Evolutionary conservation across 2,888 invertebrate genomes (phyloP).

Genomic region (Drosophila nr. fundita): DNA sequence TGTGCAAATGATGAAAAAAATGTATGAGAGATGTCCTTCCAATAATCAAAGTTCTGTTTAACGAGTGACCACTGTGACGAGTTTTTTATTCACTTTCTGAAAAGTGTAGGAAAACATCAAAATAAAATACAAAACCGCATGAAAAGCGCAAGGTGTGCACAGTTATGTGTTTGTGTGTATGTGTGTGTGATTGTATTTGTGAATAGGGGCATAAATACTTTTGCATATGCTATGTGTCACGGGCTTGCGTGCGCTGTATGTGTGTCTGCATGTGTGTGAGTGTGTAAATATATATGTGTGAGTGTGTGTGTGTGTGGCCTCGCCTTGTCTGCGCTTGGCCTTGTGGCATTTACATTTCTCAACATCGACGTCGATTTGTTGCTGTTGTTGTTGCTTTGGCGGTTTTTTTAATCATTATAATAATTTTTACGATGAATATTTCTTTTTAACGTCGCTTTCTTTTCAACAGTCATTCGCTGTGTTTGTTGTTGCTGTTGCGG

Average conservation of each 20-base stretch:
- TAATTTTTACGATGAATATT: slow-evolving; percentile 68
- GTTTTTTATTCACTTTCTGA: background rate
- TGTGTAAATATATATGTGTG: slow-evolving; percentile 21
- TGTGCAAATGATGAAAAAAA: background rate
- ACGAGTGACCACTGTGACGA: background rate
- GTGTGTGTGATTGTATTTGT: slow-evolving; percentile 18
- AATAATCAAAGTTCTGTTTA: background rate
- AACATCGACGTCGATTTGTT: slow-evolving; percentile 58
- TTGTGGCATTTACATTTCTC: slow-evolving; percentile 80
- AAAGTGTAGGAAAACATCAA: slow-evolving; percentile 16
- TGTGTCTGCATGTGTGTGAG: slow-evolving; percentile 23
- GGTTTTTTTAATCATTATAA: slow-evolving; percentile 71
- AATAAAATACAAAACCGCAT: slow-evolving; percentile 20
- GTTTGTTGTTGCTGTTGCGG: slow-evolving; percentile 48
- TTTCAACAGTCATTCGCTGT: slow-evolving; percentile 54
- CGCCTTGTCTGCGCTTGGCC: slow-evolving; percentile 80
- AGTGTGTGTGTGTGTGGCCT: slow-evolving; percentile 64
- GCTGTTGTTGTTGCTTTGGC: slow-evolving; percentile 31
- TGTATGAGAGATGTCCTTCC: background rate
- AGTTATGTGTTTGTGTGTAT: slow-evolving; percentile 24
- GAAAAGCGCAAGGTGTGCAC: slow-evolving; percentile 54
- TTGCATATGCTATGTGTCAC: slow-evolving; percentile 67
- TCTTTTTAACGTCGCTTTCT: slow-evolving; percentile 61
- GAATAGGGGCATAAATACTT: slow-evolving; percentile 45
- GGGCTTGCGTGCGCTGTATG: slow-evolving; percentile 66